These are phyloP conservation scores for Euwallacea fornicatus DNA, from an alignment of 1,140 invertebrate species.

Conservation along the genomic window DNA sequence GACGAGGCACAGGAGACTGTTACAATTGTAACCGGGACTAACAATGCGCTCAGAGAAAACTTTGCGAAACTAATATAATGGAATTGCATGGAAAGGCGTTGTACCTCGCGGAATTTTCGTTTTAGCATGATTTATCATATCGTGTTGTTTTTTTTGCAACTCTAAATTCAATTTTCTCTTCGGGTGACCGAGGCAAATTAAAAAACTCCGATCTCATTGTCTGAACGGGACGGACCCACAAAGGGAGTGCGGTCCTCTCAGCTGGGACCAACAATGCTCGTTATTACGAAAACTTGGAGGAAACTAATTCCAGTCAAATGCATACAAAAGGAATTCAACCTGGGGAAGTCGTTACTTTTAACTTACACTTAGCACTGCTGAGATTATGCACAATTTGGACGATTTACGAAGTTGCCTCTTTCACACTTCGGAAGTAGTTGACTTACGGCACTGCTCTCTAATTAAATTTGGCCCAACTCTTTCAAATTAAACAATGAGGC, in stretches of 20 bases:
- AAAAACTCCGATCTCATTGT: no score
- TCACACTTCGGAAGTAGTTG: no score
- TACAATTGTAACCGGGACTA: constrained; percentile 20
- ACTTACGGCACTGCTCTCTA: no score
- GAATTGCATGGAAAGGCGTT: constrained; percentile 22
- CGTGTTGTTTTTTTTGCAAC: not conserved
- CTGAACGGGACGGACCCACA: not conserved
- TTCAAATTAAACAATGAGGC: no score
- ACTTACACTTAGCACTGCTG: constrained; percentile 12
- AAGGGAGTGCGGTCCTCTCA: constrained; percentile 13
- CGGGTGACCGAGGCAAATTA: no score
- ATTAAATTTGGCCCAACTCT: no score
- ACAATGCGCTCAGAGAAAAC: constrained; percentile 26
- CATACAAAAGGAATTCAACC: constrained; percentile 26
- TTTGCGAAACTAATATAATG: constrained; percentile 30
- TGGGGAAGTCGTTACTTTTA: constrained; percentile 22
- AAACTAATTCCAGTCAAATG: constrained; percentile 30
- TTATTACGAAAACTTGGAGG: constrained; percentile 31
- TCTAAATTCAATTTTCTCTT: no score
- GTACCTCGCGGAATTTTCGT: constrained; percentile 8
- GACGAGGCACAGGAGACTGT: constrained; percentile 11
- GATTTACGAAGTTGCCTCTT: constrained; percentile 10
- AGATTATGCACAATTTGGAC: constrained; percentile 14
- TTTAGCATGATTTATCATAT: not conserved
- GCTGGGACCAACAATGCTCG: constrained; percentile 28